Evolutionary conservation across 2,888 invertebrate genomes (phyloP).

Genomic region (Platycheirus rosarum): DNA sequence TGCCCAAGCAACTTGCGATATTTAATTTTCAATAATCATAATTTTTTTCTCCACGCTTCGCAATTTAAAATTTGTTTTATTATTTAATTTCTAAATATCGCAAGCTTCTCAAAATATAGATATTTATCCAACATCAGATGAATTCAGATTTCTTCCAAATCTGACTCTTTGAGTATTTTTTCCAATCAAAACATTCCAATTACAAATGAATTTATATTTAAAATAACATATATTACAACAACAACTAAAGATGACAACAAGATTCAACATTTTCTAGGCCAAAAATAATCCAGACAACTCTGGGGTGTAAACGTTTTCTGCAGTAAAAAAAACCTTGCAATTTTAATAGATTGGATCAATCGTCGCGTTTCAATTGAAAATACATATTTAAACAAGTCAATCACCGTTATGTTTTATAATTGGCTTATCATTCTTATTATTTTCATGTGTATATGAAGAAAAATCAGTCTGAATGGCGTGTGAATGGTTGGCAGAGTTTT

Average conservation of each 20-base stretch:
- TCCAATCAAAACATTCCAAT: slow-evolving; percentile 33
- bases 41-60: too few species aligned
- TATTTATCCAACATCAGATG: slow-evolving; percentile 17
- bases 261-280: slow-evolving; percentile 46
- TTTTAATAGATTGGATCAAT: slow-evolving; percentile 16
- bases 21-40: slow-evolving; percentile 31
- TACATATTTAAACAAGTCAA: slow-evolving; percentile 24
- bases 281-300: slow-evolving; percentile 75
- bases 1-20: slow-evolving; percentile 69
- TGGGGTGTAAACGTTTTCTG: slow-evolving; percentile 73
- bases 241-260: slow-evolving; percentile 53
- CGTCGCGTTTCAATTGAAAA: slow-evolving; percentile 45
- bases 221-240: slow-evolving; percentile 31
- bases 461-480: slow-evolving; percentile 60
- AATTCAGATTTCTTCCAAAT: slow-evolving; percentile 39
- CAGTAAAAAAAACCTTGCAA: slow-evolving; percentile 46
- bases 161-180: slow-evolving; percentile 32
- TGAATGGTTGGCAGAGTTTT: slow-evolving; percentile 79
- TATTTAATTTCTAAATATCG: slow-evolving; percentile 60
- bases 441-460: slow-evolving; percentile 58
- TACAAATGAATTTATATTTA: slow-evolving; percentile 7
- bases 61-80: neutral
- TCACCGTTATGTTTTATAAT: slow-evolving; percentile 10
- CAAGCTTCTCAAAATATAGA: slow-evolving; percentile 48
- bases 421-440: slow-evolving; percentile 11